A percentile compares a stretch with the other conserved stretches of the same genome.
Conservation (phyloP, 2,797 vertebrate species). For the Tokudaia muenninki region DNA sequence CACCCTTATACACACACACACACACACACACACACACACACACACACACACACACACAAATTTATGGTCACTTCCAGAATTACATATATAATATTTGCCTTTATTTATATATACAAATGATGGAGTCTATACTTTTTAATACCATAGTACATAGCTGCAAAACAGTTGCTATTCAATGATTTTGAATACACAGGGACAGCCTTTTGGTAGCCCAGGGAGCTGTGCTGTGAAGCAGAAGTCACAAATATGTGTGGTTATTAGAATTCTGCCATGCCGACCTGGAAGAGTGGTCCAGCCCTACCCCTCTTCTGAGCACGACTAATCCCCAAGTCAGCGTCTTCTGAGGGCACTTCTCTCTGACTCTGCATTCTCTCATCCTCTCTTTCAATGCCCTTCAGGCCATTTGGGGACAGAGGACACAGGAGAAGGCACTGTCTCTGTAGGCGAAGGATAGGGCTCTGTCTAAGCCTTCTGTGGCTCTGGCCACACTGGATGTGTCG, state of each 20-base stretch:
- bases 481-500: accelerated
- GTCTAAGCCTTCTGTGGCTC: no score
- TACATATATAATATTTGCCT: background rate
- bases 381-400: background rate
- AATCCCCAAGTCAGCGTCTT: background rate
- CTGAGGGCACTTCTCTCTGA: background rate
- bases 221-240: background rate
- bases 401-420: background rate
- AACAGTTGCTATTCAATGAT: background rate
- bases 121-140: background rate
- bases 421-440: background rate
- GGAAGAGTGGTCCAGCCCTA: background rate
- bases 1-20: background rate
- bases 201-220: background rate
- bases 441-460: background rate
- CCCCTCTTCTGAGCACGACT: background rate
- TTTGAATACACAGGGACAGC: background rate
- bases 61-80: background rate
- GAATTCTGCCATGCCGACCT: background rate
- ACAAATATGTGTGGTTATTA: background rate
- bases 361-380: background rate
- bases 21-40: background rate
- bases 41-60: background rate
- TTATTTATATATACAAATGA: background rate
- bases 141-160: background rate